Base-by-base conservation (phyloP, 2,113 vertebrate species). In the Rhinolophus ferrumequinum region DNA sequence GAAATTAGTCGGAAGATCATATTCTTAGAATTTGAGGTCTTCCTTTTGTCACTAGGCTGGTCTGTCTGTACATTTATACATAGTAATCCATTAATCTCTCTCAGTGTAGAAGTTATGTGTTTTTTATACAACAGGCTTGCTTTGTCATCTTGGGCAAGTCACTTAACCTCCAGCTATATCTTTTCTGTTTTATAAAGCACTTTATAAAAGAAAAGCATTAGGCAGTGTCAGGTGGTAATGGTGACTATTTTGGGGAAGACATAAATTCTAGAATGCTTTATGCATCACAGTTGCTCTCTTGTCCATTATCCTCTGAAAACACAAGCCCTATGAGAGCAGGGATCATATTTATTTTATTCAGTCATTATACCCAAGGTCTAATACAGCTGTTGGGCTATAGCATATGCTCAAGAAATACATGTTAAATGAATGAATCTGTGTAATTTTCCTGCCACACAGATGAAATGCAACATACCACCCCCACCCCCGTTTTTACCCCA, bases 251-350 rank as follows among this genome's bases (percentile, higher is more conserved):
- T 83, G 73, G 77, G 77, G 52, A 72, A 70, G 18, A 58, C 24
- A 60, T 44, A 73, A n/a, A 70, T 77, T 96, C 26, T 70, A 72
- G 82, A 93, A 83, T 90, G 52, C 13, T 77, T 72, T 83, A 28
- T 79, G 19, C 33, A 60, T 90, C 62, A 79, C n/a, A 91, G 11
- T 91, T 73, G 18, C 3, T 67, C 0, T 47, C n/a, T 82, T 15
- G 3, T 93, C 44, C 69, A 21, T 67, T 79, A 67, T n/a, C 44
- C 10, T 95, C 38, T 93, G 41, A 91, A 95, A 90, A 93, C 35
- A 73, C 30, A 96, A 75, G 8, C 80, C 28, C 12, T 67, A 15
- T 10, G 52, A 82, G 22, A 22, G 13, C 62, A 84, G 41, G 47
- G 12, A 64, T 60, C n/a, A 73, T 56, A 44, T 47, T 80, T 75